phyloP scores from a whole-genome alignment of 2,888 invertebrate genomes.

The Drosophila dives region DNA sequence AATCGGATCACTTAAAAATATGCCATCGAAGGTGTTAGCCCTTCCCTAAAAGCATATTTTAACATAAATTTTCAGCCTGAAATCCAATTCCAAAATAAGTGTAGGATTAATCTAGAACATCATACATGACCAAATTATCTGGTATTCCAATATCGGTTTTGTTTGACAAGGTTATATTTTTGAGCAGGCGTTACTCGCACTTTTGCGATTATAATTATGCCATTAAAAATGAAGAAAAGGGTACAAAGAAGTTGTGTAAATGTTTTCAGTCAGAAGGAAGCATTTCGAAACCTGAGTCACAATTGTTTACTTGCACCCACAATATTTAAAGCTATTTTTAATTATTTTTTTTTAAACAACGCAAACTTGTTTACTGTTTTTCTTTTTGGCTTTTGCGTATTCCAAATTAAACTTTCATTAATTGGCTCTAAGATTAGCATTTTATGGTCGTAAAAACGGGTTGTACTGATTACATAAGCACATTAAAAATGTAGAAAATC shows the following conservation, averaged over 20 bases:
- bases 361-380: not conserved
- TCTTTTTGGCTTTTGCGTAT: not conserved
- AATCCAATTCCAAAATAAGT: not conserved
- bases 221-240: not conserved
- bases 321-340: not conserved
- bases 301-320: not conserved
- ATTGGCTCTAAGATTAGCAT: not conserved
- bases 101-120: not conserved
- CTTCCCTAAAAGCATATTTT: too few relatives aligned
- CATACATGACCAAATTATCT: not conserved
- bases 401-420: not conserved
- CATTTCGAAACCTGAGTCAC: not conserved
- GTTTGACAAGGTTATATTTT: not conserved
- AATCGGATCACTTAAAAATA: too few relatives aligned
- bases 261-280: not conserved
- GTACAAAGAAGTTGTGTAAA: not conserved
- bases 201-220: not conserved
- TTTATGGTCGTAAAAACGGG: not conserved
- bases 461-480: slow-evolving; percentile 3
- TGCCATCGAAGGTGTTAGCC: too few relatives aligned
- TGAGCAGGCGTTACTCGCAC: not conserved
- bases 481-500: slow-evolving; percentile 26
- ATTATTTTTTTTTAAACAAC: not conserved
- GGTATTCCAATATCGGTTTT: too few relatives aligned
- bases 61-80: too few relatives aligned